Evolutionary conservation across 2,888 invertebrate genomes (phyloP).

Genomic region (Leptopterna dolabrata): DNA sequence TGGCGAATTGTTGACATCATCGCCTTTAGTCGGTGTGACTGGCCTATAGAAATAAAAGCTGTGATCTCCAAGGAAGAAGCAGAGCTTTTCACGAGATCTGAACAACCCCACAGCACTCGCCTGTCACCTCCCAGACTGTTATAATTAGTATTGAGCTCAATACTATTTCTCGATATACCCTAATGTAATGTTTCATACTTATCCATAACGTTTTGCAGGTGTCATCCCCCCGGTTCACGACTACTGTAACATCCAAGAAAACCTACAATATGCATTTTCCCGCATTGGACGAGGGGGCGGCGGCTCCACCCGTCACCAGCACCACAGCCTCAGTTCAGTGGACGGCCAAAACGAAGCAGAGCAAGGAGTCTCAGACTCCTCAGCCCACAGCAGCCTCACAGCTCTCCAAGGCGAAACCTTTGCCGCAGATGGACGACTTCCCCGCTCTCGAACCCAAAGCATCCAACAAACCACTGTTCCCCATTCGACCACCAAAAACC

Average conservation of each 20-base stretch:
- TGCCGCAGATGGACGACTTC: constrained; percentile 65
- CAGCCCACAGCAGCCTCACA: constrained; percentile 5
- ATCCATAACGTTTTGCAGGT: constrained; percentile 47
- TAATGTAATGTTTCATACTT: not conserved
- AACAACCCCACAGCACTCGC: too few species aligned
- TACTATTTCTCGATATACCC: not conserved
- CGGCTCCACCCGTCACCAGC: constrained; percentile 27
- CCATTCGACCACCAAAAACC: constrained; percentile 26
- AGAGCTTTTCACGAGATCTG: too few species aligned
- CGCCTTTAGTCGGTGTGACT: too few species aligned
- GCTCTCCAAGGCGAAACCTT: constrained; percentile 31
- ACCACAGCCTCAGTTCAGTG: constrained; percentile 27
- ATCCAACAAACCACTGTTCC: constrained; percentile 14
- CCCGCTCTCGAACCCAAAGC: constrained; percentile 64
- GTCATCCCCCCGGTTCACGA: constrained; percentile 56
- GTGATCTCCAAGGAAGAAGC: too few species aligned
- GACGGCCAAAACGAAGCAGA: constrained; percentile 57
- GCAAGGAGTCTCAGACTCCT: constrained; percentile 33
- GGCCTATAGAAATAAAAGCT: too few species aligned
- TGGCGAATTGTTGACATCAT: too few species aligned
- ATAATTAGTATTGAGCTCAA: too few species aligned
- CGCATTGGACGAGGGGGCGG: constrained; percentile 53
- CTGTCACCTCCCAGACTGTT: too few species aligned
- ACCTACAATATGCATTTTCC: constrained; percentile 57
- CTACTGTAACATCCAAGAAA: constrained; percentile 56